Evolutionary conservation across 2,113 vertebrate species (phyloP), one percentile per base, ranked within the genome.

Genomic region (Platichthys flesus): DNA sequence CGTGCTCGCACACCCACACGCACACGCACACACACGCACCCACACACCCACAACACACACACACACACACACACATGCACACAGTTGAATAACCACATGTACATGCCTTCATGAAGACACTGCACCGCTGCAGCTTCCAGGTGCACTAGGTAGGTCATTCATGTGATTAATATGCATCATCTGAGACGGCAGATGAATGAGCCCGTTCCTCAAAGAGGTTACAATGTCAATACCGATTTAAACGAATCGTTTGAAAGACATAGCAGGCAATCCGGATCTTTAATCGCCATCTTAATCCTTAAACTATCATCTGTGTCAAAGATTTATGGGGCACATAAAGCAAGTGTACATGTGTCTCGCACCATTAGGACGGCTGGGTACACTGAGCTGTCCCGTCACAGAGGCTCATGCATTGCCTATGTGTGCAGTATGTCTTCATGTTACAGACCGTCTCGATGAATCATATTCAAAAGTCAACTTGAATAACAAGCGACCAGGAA

Each of bases 201-300:
- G 67, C 12, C 40, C 45, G 61, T 67, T 88, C 70, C 54, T 81
- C 28, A 67, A 37, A 87, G 82, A 76, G 82, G 80, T 78, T 87
- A 64, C 37, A 63, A 26, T 79, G 86, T 75, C 82, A 86, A 68
- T 86, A 77, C 45, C 7, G 3, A 54, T 31, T 35, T 70, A 70
- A 88, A 88, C 76, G 67, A 83, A 81, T 78, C 72, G 84, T 89
- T 89, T 80, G 79, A 81, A 76, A 76, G 66, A 83, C 65, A 65
- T 23, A 78, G 69, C 18, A 58, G 70, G 66, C 76, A 64, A 86
- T 83, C 49, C 37, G 59, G 71, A 82, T 69, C 35, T 56, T 73
- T 80, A 45, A 69, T 67, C 49, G 56, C 28, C 74, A 70, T 78
- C 60, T 84, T 74, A 74, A 83, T 88, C 79, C 61, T 67, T 59